These are phyloP conservation scores for Rissa tridactyla DNA, from an alignment of 2,113 vertebrate species.

Conservation along the genomic window DNA sequence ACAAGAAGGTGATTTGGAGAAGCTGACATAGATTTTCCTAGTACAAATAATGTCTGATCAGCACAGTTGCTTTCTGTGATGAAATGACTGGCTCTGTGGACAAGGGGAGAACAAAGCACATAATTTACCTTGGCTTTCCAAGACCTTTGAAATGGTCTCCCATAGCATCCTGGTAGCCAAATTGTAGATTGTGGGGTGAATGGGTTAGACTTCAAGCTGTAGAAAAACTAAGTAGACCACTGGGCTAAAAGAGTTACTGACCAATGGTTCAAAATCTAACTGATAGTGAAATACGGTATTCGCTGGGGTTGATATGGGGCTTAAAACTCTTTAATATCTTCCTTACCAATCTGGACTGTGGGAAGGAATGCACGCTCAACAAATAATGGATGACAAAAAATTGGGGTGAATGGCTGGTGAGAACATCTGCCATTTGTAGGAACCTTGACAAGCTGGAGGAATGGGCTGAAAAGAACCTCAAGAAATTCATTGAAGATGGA, in stretches of 20 bases:
- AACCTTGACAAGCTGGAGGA: background rate
- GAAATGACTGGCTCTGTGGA: background rate
- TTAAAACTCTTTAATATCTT: background rate
- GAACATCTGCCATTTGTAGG: background rate
- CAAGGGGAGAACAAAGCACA: background rate
- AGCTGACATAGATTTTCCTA: background rate
- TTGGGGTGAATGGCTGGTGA: background rate
- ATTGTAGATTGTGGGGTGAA: background rate
- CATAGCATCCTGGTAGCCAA: background rate
- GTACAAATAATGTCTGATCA: background rate
- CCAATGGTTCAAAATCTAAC: background rate
- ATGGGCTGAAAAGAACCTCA: background rate
- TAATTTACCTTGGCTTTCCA: background rate
- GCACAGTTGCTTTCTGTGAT: background rate
- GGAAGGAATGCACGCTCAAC: background rate
- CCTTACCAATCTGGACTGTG: background rate
- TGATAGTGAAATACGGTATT: background rate
- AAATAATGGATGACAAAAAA: background rate
- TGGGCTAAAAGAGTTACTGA: background rate
- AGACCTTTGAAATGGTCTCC: background rate
- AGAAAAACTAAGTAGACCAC: background rate
- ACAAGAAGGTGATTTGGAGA: background rate
- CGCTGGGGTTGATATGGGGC: background rate
- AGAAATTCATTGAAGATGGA: background rate
- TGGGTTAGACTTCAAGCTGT: background rate